These are phyloP conservation scores for Myotis daubentonii DNA, from an alignment of 2,797 vertebrate species.

Conservation along the genomic window DNA sequence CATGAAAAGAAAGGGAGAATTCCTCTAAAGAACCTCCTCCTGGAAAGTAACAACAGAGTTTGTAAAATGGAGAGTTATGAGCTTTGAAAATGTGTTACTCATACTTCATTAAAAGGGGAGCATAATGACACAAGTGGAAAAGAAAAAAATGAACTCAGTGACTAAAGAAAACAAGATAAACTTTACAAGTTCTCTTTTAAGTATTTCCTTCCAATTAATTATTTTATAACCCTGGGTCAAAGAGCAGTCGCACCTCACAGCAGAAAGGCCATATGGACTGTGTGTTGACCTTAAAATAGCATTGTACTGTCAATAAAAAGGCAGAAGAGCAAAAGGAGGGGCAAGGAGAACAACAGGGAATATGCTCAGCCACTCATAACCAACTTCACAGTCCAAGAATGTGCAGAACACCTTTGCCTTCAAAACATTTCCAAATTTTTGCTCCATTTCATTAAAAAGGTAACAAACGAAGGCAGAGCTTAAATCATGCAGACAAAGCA, in stretches of 20 bases:
- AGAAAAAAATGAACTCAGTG: not conserved
- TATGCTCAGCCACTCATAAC: not conserved
- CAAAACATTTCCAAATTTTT: not conserved
- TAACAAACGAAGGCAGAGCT: not conserved
- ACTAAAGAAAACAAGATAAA: not conserved
- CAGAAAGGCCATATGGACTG: not conserved
- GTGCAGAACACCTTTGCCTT: not conserved
- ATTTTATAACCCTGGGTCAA: not conserved
- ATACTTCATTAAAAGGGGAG: not conserved
- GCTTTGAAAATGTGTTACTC: slow-evolving; percentile 7
- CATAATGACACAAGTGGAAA: not conserved
- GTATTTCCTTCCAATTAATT: not conserved
- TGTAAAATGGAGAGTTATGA: not conserved
- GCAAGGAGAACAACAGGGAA: not conserved
- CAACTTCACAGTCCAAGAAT: not conserved
- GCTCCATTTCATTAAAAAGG: not conserved
- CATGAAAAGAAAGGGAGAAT: not conserved
- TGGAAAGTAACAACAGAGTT: not conserved
- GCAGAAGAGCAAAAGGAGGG: not conserved
- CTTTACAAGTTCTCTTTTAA: not conserved
- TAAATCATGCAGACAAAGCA: not conserved
- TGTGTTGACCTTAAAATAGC: not conserved
- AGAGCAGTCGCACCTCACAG: not conserved
- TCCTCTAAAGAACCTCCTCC: not conserved
- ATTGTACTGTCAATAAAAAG: not conserved